Evolutionary conservation across 2,797 vertebrate species (phyloP), one percentile per base, ranked within the genome.

Genomic region (Euphonia xanthogaster): DNA sequence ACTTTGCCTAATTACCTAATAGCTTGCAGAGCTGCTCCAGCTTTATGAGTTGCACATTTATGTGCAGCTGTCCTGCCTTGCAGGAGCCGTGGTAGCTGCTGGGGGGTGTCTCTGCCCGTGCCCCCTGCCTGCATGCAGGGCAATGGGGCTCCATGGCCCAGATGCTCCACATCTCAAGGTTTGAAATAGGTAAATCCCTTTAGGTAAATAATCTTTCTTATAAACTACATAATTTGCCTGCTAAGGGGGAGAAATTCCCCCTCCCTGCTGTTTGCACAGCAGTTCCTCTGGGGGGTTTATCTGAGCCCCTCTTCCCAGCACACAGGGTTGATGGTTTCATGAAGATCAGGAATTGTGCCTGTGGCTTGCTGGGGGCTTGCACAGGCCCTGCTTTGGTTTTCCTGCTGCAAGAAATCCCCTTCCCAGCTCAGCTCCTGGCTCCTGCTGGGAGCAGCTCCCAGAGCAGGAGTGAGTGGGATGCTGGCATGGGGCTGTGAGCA

Each of bases 1-100:
- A 90, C 97, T 98, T 84, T 60, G 60, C 87, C 93, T 97, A 96
- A 97, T 96, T 95, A 95, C 86, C 95, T 97, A 98, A 98, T 97
- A 82, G 94, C 58, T 98, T 97, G 86, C 97, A 98, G 98, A 96
- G 20, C 79, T 74, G 84, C 95, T 97, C 87, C 88, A 50, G 80
- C 72, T 97, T 97, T 96, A 96, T 89, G 86, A 96, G 92, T 89
- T 93, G 67, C 96, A 97, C 91, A 45, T 97, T 97, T 97, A 77
- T 21, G 89, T 40, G 42, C 95, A 97, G 90, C 86, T 93, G 83
- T 90, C 77, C 68, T 92, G 93, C 88, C 80, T 91, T 54, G 47
- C 70, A 95, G 88, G 88, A 90, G 73, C 83, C 19, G 1, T 67
- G 70, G 73, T 44, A 82, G 84, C 48, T 90, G 40, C 62, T 62